phyloP scores from a whole-genome alignment of 37 sponge, comb jelly and placozoan species.

The Beroe ovata region DNA sequence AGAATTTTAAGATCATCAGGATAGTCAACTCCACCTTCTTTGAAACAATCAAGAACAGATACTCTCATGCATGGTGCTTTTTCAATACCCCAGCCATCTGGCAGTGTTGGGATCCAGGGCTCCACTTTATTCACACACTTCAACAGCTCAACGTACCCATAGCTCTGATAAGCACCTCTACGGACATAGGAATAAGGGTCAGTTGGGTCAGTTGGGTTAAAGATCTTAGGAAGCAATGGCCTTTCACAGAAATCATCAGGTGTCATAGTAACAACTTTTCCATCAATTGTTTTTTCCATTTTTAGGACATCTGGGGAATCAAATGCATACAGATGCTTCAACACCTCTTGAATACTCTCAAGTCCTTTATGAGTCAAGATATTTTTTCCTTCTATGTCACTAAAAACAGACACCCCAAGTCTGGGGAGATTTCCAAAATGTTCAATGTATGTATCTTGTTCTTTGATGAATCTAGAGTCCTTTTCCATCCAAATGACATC shows the following conservation, averaged over 20 bases:
- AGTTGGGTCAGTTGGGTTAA: not conserved
- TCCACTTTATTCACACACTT: conserved; percentile 29
- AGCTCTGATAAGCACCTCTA: conserved; percentile 51
- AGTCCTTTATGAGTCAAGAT: conserved; percentile 26
- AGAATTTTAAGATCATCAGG: conserved; percentile 31
- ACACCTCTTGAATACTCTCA: not conserved
- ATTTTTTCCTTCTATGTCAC: not conserved
- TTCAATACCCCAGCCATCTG: conserved; percentile 65
- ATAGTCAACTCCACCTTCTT: conserved; percentile 50
- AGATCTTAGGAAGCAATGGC: conserved; percentile 20
- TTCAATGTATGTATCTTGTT: conserved; percentile 30
- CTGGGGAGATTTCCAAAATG: conserved; percentile 41
- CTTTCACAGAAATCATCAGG: conserved; percentile 63
- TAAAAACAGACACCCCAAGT: conserved; percentile 54
- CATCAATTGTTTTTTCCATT: conserved; percentile 53
- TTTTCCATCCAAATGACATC: conserved; percentile 56
- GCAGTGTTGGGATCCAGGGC: not conserved
- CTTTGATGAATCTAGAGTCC: conserved; percentile 15
- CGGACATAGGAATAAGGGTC: conserved; percentile 57
- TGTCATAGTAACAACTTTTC: not conserved
- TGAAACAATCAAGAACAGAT: conserved; percentile 47
- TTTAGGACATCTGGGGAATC: conserved; percentile 43
- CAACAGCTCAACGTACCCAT: conserved; percentile 32
- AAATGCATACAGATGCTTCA: conserved; percentile 59
- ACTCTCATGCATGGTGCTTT: conserved; percentile 57